A percentile compares a stretch with the other conserved stretches of the same genome.
phyloP scores from a whole-genome alignment of 1,140 invertebrate genomes.

The Musca vetustissima region DNA sequence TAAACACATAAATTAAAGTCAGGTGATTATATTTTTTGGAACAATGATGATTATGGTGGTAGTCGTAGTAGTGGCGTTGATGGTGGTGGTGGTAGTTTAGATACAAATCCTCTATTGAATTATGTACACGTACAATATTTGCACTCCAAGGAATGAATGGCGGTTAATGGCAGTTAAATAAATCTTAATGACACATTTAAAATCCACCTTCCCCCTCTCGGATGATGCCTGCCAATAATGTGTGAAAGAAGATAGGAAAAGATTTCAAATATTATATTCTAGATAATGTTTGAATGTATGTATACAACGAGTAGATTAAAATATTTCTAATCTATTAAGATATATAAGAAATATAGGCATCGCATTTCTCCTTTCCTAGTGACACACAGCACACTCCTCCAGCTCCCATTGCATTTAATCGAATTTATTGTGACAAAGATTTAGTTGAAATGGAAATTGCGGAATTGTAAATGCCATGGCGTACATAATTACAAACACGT shows the following conservation, averaged over 20 bases:
- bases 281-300: no score
- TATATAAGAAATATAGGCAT: not conserved
- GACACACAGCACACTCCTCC: no score
- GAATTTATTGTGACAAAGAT: not conserved
- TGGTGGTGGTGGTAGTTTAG: constrained; percentile 1
- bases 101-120: not conserved
- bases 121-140: not conserved
- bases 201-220: constrained; percentile 3
- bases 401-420: no score
- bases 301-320: no score
- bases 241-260: not conserved
- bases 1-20: constrained; percentile 2
- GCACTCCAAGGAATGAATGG: not conserved
- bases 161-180: constrained; percentile 16
- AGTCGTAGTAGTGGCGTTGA: no score
- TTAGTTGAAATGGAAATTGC: not conserved
- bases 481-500: constrained; percentile 18
- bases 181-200: constrained; percentile 14
- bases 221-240: not conserved
- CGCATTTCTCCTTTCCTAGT: not conserved
- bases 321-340: not conserved
- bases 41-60: no score
- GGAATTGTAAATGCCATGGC: not conserved
- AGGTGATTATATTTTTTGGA: constrained; percentile 8
- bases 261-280: constrained; percentile 8